These are phyloP conservation scores for Indicator indicator DNA, from an alignment of 2,113 vertebrate genomes.

Conservation along the genomic window DNA sequence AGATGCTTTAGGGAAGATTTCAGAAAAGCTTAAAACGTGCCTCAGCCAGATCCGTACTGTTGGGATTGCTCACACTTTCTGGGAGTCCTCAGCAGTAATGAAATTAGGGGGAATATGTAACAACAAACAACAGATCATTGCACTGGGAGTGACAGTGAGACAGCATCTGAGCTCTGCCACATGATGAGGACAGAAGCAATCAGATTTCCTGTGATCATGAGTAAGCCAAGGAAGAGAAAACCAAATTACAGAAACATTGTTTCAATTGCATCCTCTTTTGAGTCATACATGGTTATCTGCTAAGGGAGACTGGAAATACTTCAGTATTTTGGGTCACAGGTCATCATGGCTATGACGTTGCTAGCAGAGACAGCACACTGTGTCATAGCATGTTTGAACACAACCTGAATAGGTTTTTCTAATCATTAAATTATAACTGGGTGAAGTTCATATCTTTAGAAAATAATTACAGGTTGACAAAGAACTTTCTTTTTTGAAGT, in stretches of 20 bases:
- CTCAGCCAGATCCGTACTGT: background rate
- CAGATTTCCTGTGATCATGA: background rate
- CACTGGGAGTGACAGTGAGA: background rate
- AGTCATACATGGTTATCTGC: slow-evolving; percentile 2
- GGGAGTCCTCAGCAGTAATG: background rate
- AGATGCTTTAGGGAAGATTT: background rate
- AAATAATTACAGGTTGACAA: background rate
- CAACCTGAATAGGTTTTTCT: background rate
- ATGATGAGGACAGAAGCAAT: background rate
- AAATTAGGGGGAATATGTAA: background rate
- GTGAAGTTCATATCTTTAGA: background rate
- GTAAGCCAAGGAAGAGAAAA: background rate
- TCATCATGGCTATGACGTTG: background rate
- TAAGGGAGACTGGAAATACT: background rate
- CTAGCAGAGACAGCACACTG: background rate
- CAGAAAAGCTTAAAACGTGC: background rate
- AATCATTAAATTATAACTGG: background rate
- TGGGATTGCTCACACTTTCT: background rate
- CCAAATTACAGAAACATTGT: background rate
- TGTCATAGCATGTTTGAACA: background rate
- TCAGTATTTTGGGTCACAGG: background rate
- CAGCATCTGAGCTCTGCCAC: background rate
- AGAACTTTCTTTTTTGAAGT: background rate
- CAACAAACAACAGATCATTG: background rate
- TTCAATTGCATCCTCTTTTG: background rate